Evolutionary conservation across 2,113 vertebrate species (phyloP), one percentile per base, ranked within the genome.

Genomic region (Syngnathus floridae): DNA sequence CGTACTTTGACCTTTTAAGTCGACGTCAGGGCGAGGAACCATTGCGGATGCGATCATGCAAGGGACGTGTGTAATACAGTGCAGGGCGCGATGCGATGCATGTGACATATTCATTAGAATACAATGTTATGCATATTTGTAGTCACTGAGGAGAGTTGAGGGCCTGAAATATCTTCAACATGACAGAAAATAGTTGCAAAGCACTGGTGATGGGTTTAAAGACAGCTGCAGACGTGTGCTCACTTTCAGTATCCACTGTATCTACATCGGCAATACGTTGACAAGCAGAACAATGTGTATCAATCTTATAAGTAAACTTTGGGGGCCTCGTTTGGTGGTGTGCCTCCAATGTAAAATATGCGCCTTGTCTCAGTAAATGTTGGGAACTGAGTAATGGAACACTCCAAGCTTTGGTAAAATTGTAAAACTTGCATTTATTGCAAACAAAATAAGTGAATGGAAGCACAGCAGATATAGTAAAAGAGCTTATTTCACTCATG

Each of bases 341-440:
- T 19, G 46, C 2, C 7, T 21, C 19, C 48, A 51, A 3, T 51
- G 48, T 51, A 51, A 51, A 51, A 51, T 51, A 51, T 51, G 9
- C 21, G 8, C 19, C 48, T 51, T 51, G 3, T 1, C 7, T 21
- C 7, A 51, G 3, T n/a, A 21, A 51, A 7, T n/a, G 48, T 51
- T 51, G 48, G 1, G 8, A 11, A 51, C 7, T 36, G 3, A n/a
- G 22, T 35, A 5, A 66, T 45, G 19, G 73, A 69, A 80, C 35
- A 69, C 36, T 1, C 12, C 22, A 54, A 69, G 38, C 61, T n/a
- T 49, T 48, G 1, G n/a, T 55, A 51, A 51, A 58, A 64, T 79
- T 77, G 77, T 69, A 76, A 78, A 82, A 72, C 57, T 60, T 31
- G 69, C 41, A 82, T 87, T 86, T 83, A 84, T 82, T 85, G 75